These are phyloP conservation scores for Lichenostomus cassidix DNA, from an alignment of 2,113 vertebrate genomes.

Conservation along the genomic window DNA sequence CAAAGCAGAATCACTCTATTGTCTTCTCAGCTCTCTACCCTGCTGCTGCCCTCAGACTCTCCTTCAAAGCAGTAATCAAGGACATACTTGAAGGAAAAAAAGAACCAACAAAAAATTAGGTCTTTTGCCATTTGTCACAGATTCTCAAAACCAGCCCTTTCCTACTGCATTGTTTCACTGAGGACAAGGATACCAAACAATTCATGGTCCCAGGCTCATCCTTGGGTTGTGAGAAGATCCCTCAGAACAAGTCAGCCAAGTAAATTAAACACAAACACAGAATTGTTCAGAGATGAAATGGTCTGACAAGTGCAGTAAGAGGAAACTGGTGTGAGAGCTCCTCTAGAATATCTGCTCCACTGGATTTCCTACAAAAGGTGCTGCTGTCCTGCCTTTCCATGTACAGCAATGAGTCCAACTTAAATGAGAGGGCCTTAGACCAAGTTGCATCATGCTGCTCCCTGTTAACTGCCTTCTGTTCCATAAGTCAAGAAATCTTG, in stretches of 20 bases:
- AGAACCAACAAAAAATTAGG: not conserved
- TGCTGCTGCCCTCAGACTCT: not conserved
- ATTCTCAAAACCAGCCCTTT: not conserved
- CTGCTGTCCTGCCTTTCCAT: not conserved
- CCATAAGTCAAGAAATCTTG: not conserved
- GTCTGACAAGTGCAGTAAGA: not conserved
- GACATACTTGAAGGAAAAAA: not conserved
- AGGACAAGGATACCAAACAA: not conserved
- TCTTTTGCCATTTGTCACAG: not conserved
- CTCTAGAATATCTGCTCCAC: not conserved
- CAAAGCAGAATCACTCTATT: constrained; percentile 40
- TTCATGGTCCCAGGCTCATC: not conserved
- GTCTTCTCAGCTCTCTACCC: not conserved
- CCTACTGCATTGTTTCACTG: not conserved
- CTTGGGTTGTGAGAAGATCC: not conserved
- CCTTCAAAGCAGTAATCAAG: constrained; percentile 22
- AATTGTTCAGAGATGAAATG: not conserved
- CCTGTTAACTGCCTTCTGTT: not conserved
- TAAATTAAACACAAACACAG: not conserved
- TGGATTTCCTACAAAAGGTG: not conserved
- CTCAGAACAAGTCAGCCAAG: not conserved
- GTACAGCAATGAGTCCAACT: not conserved
- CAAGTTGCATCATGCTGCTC: not conserved
- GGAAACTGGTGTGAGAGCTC: not conserved
- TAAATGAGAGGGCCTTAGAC: not conserved